phyloP scores from a whole-genome alignment of 2,888 invertebrate species.

The Cryptus viduatorius region DNA sequence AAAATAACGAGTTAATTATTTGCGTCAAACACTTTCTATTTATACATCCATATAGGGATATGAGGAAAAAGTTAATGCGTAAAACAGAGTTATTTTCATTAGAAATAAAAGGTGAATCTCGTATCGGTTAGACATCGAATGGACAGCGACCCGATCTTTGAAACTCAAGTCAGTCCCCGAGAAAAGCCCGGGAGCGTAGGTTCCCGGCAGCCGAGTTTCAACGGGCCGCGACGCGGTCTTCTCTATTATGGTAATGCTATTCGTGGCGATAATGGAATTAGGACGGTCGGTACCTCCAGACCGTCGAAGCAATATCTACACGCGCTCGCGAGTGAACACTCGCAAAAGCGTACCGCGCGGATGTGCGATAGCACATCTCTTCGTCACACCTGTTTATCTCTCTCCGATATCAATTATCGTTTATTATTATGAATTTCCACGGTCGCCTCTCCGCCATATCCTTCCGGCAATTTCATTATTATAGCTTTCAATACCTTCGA shows the following conservation, averaged over 20 bases:
- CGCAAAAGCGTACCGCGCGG: slow-evolving; percentile 5
- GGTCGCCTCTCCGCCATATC: not conserved
- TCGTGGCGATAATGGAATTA: slow-evolving; percentile 78
- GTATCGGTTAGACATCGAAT: slow-evolving; percentile 29
- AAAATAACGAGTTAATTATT: slow-evolving; percentile 18
- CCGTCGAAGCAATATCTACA: slow-evolving; percentile 67
- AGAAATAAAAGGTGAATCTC: slow-evolving; percentile 6
- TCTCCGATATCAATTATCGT: slow-evolving; percentile 34
- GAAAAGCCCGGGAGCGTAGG: not conserved
- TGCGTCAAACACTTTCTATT: slow-evolving; percentile 2
- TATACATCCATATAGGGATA: slow-evolving; percentile 21
- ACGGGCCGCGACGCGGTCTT: slow-evolving; percentile 63
- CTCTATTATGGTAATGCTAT: slow-evolving; percentile 78
- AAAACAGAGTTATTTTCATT: slow-evolving; percentile 11
- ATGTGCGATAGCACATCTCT: slow-evolving; percentile 11
- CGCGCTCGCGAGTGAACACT: slow-evolving; percentile 56
- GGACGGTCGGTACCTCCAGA: slow-evolving; percentile 71
- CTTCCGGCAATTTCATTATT: not conserved
- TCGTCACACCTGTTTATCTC: slow-evolving; percentile 53
- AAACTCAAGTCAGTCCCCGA: slow-evolving; percentile 19
- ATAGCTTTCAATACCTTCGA: not conserved
- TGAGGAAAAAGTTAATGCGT: slow-evolving; percentile 26
- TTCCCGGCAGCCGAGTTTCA: slow-evolving; percentile 57
- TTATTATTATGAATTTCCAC: slow-evolving; percentile 11
- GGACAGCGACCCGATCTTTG: slow-evolving; percentile 15